Conservation (phyloP, 1,140 invertebrate species). For the Chionoecetes opilio region DNA sequence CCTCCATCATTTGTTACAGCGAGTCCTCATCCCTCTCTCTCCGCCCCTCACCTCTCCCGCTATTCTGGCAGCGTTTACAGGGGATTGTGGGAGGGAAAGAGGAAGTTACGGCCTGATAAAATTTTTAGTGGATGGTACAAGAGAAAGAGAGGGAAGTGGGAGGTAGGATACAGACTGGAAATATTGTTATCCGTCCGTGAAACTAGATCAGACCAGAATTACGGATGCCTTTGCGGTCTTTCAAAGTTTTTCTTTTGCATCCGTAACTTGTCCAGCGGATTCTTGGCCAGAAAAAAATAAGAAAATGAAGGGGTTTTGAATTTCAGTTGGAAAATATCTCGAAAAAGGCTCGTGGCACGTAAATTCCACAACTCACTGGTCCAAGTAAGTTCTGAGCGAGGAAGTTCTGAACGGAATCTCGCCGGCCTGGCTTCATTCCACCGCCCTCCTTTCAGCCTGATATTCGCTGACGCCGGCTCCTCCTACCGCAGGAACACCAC, state of each 20-base stretch:
- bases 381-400: slow-evolving; percentile 16
- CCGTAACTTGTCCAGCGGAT: too few species aligned
- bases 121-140: not conserved
- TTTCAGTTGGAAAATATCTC: not conserved
- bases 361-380: not conserved
- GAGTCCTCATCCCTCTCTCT: not conserved
- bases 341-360: not conserved
- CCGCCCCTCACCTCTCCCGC: not conserved
- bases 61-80: not conserved
- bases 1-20: not conserved
- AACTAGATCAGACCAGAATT: too few species aligned
- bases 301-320: not conserved
- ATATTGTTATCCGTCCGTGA: too few species aligned
- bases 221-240: too few species aligned
- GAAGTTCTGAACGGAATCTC: not conserved
- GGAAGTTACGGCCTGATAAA: not conserved
- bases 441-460: too few species aligned
- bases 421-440: too few species aligned
- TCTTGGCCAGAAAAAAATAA: not conserved
- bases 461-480: not conserved
- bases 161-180: too few species aligned
- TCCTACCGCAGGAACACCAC: too few species aligned
- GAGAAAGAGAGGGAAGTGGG: too few species aligned
- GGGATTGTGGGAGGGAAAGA: not conserved
- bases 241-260: too few species aligned